Base-by-base conservation (phyloP, 2,113 vertebrate genomes). In the Indicator indicator region DNA sequence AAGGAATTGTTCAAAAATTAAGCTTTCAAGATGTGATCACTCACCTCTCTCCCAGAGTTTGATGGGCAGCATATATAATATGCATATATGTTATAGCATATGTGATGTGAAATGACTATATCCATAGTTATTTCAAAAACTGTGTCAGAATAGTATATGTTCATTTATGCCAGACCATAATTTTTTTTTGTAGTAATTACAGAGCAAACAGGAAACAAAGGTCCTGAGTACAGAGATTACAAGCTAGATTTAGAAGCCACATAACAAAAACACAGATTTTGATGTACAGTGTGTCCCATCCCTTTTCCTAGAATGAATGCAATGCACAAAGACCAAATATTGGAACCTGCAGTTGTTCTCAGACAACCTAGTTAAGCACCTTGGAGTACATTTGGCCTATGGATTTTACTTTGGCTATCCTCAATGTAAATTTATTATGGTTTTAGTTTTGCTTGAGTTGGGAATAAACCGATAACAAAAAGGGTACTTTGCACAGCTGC, bases 141-240 rank as follows among this genome's bases (percentile, higher is more conserved):
- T 69, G 8, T 76, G 13, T 63, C 46, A 77, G 64, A 89, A 63
- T 40, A 59, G 11, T 67, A 20, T 80, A 86, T 90, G 42, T 55
- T 86, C 5, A 27, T 67, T 77, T 92, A 56, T 80, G 18, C 5
- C 8, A 87, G 63, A 50, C 8, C n/a, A 64, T 77, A 56, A 83
- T 91, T 95, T 94, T 94, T 60, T 78, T 94, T 60, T 74, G 23
- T 78, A 56, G 48, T 86, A 94, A 94, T 93, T 88, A 74, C 32
- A 80, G 68, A 73, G 48, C 63, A 89, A 92, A 85, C 14, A 83
- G 84, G 67, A 95, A 79, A 63, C 59, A 92, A 71, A 77, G 74
- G 81, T 90, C 81, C 52, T 65, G 63, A 50, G 72, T 89, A 65
- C 26, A 74, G 80, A 89, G 87, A 89, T 88, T 95, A 19, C 16